Evolutionary conservation across 2,888 invertebrate species (phyloP), one percentile per base, ranked within the genome.

Genomic region (Seira ritae): DNA sequence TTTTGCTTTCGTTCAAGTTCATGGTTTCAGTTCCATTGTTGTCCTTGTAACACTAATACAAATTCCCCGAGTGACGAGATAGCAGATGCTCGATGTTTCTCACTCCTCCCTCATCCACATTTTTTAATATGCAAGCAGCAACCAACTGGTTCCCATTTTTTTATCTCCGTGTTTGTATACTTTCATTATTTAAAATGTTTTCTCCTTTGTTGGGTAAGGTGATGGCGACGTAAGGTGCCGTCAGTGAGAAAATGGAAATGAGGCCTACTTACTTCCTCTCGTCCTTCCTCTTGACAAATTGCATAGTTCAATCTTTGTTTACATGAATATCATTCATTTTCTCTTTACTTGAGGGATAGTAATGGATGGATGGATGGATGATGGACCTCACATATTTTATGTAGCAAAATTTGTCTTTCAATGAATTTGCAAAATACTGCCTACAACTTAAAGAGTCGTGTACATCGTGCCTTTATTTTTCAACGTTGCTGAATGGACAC

Each of bases 1-100:
- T 62, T 62, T 62, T 62, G 15, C 62, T 62, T 62, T 62, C 62
- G 62, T 62, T 62, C 62, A 62, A 62, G 62, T 62, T 62, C 62
- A 62, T 20, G 62, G 62, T 20, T 62, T 62, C 31, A 31, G 31
- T 8, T 20, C 20, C 20, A 20, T 62, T 62, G 62, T 62, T 62
- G 62, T 62, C 62, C 62, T 62, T 62, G 62, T 55, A 55, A 55
- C 55, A 55, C n/a, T 55, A 55, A 55, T 55, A n/a, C 55, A 55
- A n/a, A 55, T 55, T 55, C 12, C 15, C 55, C 17, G 31, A 31
- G 15, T 55, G 17, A 42, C 42, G n/a, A 55, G 55, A 55, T 55
- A 17, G 55, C 3, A 17, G 15, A 55, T 55, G 15, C 55, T 3
- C 42, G 42, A 12, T 42, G n/a, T 42, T 42, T 42, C 42, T 42